These are phyloP conservation scores for Tragelaphus imberbis DNA, from an alignment of 2,113 vertebrate genomes.

Conservation along the genomic window DNA sequence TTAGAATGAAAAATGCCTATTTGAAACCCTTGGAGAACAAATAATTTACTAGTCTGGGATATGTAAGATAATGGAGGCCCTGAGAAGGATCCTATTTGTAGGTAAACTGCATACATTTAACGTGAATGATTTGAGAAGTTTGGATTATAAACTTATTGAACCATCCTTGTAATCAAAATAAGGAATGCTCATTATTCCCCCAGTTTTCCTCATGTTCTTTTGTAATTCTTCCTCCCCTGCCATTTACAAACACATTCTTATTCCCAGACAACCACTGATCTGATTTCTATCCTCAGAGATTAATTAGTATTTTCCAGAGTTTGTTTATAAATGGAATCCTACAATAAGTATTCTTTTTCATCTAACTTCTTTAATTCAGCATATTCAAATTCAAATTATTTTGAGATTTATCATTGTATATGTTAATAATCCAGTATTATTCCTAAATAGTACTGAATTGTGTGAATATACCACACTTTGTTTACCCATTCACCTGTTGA, in stretches of 20 bases:
- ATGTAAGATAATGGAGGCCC: fast-evolving
- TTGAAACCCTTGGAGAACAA: background rate
- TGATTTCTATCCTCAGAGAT: background rate
- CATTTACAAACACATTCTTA: background rate
- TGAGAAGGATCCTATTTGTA: background rate
- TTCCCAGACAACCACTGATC: background rate
- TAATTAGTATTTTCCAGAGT: background rate
- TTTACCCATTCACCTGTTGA: background rate
- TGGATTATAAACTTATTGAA: background rate
- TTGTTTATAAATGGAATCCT: background rate
- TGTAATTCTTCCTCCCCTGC: background rate
- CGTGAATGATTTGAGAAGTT: background rate
- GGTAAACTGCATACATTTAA: background rate
- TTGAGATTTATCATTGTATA: background rate
- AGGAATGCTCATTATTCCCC: background rate
- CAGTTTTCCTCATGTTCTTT: background rate
- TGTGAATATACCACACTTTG: background rate
- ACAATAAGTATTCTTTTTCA: background rate
- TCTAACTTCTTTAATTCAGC: background rate
- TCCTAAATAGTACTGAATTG: background rate
- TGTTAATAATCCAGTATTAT: background rate
- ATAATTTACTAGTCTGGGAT: background rate
- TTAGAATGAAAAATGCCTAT: background rate
- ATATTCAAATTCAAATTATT: background rate
- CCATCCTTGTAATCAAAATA: background rate